These are phyloP conservation scores for Chauna torquata DNA, from an alignment of 2,113 vertebrate genomes.

Conservation along the genomic window DNA sequence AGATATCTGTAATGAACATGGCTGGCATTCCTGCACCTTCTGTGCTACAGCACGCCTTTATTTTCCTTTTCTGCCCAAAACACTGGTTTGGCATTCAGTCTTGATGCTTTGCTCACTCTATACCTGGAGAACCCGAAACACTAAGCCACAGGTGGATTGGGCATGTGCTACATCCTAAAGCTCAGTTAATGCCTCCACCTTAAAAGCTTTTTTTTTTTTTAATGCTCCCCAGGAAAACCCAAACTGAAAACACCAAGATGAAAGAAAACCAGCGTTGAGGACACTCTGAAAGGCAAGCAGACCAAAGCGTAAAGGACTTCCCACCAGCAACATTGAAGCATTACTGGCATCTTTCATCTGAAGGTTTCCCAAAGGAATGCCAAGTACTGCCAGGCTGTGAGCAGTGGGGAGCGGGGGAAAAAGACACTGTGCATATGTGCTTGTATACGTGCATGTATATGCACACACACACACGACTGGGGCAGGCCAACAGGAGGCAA, in stretches of 20 bases:
- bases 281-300: neutral
- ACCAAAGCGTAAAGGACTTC: neutral
- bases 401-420: neutral
- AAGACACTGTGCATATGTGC: accelerated
- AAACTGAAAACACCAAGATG: slow-evolving; percentile 34
- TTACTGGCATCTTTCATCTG: neutral
- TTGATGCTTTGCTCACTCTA: neutral
- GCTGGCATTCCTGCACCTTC: neutral
- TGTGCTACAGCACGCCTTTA: neutral
- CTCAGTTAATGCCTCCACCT: neutral
- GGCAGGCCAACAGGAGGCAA: neutral
- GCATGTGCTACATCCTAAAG: neutral
- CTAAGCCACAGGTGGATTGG: neutral
- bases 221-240: neutral
- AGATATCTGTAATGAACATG: accelerated
- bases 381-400: neutral
- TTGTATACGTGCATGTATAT: accelerated
- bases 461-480: accelerated
- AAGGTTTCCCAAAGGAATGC: neutral
- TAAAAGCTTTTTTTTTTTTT: neutral
- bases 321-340: neutral
- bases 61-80: neutral
- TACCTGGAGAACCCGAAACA: accelerated
- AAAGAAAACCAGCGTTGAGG: neutral
- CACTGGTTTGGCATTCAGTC: neutral